Evolutionary conservation across 2,113 vertebrate species (phyloP).

Genomic region (Sapayoa aenigma): DNA sequence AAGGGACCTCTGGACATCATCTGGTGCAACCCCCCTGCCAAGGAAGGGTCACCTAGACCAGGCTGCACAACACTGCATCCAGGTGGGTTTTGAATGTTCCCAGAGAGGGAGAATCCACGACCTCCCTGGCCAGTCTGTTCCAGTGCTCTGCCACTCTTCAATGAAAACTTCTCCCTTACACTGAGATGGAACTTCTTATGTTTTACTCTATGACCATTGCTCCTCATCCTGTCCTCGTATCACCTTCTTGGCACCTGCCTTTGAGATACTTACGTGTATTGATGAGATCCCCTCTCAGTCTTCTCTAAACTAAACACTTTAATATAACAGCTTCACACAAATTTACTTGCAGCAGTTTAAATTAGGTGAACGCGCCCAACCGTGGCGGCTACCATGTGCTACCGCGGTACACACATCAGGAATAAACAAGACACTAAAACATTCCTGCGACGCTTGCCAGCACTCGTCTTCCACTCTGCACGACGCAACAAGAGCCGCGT

Average conservation of each 20-base stretch:
- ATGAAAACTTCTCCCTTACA: neutral
- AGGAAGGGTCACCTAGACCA: neutral
- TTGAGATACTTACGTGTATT: neutral
- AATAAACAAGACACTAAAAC: neutral
- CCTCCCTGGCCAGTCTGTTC: neutral
- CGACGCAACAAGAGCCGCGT: neutral
- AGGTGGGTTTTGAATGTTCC: neutral
- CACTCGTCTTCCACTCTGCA: neutral
- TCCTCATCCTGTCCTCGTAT: neutral
- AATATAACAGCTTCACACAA: neutral
- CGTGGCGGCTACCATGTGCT: neutral
- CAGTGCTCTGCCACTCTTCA: neutral
- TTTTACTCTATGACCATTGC: neutral
- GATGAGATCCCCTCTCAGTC: neutral
- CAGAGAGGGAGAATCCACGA: neutral
- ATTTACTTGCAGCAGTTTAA: neutral
- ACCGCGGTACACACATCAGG: neutral
- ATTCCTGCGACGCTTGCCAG: neutral
- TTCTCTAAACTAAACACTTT: neutral
- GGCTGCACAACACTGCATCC: neutral
- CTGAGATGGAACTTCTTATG: neutral
- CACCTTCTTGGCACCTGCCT: neutral
- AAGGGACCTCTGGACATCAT: neutral
- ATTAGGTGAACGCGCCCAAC: accelerated
- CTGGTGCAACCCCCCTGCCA: neutral